Conservation (phyloP, 2,888 invertebrate genomes). For the Sylvicola cinctus region DNA sequence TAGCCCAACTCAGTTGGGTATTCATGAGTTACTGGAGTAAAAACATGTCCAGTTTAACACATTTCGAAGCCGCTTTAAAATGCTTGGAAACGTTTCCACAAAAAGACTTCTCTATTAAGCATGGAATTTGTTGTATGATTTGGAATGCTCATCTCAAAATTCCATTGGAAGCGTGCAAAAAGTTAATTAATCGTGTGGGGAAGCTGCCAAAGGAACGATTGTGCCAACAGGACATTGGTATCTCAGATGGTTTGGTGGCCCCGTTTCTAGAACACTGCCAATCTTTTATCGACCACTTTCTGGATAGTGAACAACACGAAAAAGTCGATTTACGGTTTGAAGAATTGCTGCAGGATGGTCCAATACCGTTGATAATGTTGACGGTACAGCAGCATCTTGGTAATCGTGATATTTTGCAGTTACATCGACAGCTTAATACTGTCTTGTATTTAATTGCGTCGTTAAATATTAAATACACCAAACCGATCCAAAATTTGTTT, state of each 20-base stretch:
- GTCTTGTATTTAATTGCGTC: slow-evolving; percentile 59
- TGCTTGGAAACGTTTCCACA: slow-evolving; percentile 30
- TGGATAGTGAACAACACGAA: slow-evolving; percentile 15
- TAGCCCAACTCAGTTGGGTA: slow-evolving; percentile 83
- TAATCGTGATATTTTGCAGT: slow-evolving; percentile 51
- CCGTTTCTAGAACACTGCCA: slow-evolving; percentile 38
- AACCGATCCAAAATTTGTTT: slow-evolving; percentile 53
- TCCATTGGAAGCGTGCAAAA: slow-evolving; percentile 51
- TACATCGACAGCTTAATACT: slow-evolving; percentile 61
- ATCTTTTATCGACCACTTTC: slow-evolving; percentile 18
- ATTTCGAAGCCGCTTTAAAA: slow-evolving; percentile 47
- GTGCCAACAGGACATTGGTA: slow-evolving; percentile 55
- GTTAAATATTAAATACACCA: slow-evolving; percentile 52
- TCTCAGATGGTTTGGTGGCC: slow-evolving; percentile 39
- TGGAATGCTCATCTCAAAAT: slow-evolving; percentile 81
- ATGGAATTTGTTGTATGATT: slow-evolving; percentile 65
- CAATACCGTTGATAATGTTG: slow-evolving; percentile 40
- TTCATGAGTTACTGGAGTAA: slow-evolving; percentile 75
- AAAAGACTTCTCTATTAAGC: slow-evolving; percentile 28
- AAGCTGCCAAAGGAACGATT: slow-evolving; percentile 70
- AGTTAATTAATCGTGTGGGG: slow-evolving; percentile 60
- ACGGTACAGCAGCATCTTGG: slow-evolving; percentile 56
- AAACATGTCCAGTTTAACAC: slow-evolving; percentile 38
- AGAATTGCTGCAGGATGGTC: slow-evolving; percentile 19
- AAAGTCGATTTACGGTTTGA: slow-evolving; percentile 20